Evolutionary conservation across 2,888 invertebrate species (phyloP), one percentile per base, ranked within the genome.

Genomic region (Agelastica alni): DNA sequence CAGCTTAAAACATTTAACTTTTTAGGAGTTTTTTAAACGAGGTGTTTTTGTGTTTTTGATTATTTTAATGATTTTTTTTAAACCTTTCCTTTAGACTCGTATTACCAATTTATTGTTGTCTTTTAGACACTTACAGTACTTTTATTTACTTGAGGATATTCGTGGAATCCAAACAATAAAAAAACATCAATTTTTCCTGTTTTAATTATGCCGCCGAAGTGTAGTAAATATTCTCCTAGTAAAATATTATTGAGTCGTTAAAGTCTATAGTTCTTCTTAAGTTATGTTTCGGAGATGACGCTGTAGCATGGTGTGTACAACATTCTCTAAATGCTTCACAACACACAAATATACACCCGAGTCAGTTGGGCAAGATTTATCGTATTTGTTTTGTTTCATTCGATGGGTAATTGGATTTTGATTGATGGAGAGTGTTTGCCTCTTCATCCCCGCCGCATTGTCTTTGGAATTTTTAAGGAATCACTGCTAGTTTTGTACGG

Each of bases 211-310:
- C 12, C 36, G 2, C 5, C 12, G 34, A 14, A 18, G 26, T 45
- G 44, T 32, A 14, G 36, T 45, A 45, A 45, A 45, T 45, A 13
- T 32, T 46, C 26, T 36, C 36, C 22, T 13, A 2, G 46, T 46
- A 46, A 46, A 46, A 46, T 46, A 46, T 46, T 46, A 46, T 36
- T 46, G 46, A 46, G 46, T 46, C 46, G 46, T 45, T 45, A 45
- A 45, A 45, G 32, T 32, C 45, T 20, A 31, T 30, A 10, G 45
- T 36, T 46, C 22, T 46, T 46, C 34, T 46, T 4, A 22, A 46
- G 46, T 46, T 46, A 46, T 46, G 32, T 26, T 26, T 20, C 16
- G n/a, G 10, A 26, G 26, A 36, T 22, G 36, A 46, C 36, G 34
- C 46, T 13, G 46, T 46, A 34, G 46, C 46, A 46, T 36, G 46